Percentiles rank a stretch among this genome's conserved stretches.
Evolutionary conservation across 2,888 invertebrate species (phyloP).

Genomic region (Dexiosoma caninum): DNA sequence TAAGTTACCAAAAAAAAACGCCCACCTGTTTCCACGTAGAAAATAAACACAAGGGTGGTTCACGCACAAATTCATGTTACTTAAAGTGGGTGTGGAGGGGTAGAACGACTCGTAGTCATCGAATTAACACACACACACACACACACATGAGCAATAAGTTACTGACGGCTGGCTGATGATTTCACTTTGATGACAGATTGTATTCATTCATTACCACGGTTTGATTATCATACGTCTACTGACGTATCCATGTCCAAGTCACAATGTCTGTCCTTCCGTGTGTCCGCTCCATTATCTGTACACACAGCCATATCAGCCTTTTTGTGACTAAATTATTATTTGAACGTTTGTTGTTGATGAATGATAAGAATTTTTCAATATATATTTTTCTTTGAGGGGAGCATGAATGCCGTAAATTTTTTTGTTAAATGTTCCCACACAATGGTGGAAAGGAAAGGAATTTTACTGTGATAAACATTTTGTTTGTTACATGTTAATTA

Average conservation of each 20-base stretch:
- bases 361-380: conserved; percentile 55
- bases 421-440: conserved; percentile 35
- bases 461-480: conserved; percentile 22
- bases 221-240: neutral
- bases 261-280: neutral
- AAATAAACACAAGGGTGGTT: conserved; percentile 49
- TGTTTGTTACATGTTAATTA: conserved; percentile 69
- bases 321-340: conserved; percentile 54
- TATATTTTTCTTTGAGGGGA: conserved; percentile 1
- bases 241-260: conserved; percentile 34
- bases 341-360: conserved; percentile 56
- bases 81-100: conserved; percentile 9
- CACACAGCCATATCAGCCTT: conserved; percentile 9
- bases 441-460: neutral
- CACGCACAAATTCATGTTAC: neutral
- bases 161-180: conserved; percentile 46
- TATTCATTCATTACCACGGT: conserved; percentile 73
- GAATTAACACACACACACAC: neutral
- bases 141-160: conserved; percentile 40
- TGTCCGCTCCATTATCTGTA: conserved; percentile 31
- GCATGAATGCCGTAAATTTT: conserved; percentile 3
- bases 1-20: conserved; percentile 38
- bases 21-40: conserved; percentile 69
- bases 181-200: conserved; percentile 75
- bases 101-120: neutral